These are phyloP conservation scores for Pseudeuparius sepicola DNA, from an alignment of 2,888 invertebrate genomes.

Conservation along the genomic window DNA sequence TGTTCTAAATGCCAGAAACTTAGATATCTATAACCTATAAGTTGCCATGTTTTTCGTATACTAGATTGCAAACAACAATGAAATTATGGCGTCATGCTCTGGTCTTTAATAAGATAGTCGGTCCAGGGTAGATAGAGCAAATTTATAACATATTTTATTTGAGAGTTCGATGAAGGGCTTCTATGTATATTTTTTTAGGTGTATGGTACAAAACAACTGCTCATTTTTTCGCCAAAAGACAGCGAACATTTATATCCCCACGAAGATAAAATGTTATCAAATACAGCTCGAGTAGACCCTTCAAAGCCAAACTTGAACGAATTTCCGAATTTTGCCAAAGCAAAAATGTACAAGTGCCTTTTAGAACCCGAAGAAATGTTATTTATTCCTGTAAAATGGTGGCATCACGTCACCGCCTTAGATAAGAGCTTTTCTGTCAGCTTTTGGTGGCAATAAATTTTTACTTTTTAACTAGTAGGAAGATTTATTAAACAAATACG, in stretches of 20 bases:
- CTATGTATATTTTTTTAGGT: conserved; percentile 42
- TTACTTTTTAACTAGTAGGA: no score
- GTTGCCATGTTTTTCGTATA: no score
- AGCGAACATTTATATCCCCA: conserved; percentile 70
- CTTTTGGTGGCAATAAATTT: conserved; percentile 83
- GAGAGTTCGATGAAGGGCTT: no score
- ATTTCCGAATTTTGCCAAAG: conserved; percentile 61
- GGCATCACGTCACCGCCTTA: conserved; percentile 91
- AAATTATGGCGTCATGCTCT: no score
- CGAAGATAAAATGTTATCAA: conserved; percentile 60
- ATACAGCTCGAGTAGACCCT: conserved; percentile 89
- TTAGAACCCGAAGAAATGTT: conserved; percentile 80
- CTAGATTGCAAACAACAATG: conserved; percentile 2
- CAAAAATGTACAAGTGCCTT: conserved; percentile 55
- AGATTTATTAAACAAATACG: conserved; percentile 7
- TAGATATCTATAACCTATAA: no score
- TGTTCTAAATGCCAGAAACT: no score
- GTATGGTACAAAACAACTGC: conserved; percentile 81
- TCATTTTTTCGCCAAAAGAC: conserved; percentile 68
- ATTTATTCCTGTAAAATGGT: conserved; percentile 92
- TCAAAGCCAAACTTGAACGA: conserved; percentile 59
- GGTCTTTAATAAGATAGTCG: no score
- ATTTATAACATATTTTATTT: no score
- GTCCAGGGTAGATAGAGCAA: no score
- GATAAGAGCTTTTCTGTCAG: conserved; percentile 90